Conservation (phyloP, 2,797 vertebrate species). For the Staurois parvus region DNA sequence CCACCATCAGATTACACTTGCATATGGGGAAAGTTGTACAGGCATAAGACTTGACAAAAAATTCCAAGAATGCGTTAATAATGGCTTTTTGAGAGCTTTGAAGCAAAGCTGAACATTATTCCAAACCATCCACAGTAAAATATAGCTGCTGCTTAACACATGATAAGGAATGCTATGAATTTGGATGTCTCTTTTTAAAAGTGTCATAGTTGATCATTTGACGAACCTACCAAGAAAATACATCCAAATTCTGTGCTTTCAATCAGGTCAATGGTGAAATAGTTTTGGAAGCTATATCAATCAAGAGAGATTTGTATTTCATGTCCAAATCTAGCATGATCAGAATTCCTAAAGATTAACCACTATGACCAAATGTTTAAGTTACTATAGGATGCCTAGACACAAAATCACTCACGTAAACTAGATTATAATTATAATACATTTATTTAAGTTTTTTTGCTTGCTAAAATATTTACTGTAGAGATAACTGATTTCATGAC, state of each 20-base stretch:
- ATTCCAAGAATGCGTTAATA: constrained; percentile 54
- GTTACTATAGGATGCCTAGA: not conserved
- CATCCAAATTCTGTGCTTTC: not conserved
- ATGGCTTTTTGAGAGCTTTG: constrained; percentile 42
- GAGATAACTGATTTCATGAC: no score
- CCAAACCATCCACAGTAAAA: constrained; percentile 10
- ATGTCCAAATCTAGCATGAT: not conserved
- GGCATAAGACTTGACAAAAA: constrained; percentile 32
- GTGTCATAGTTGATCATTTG: not conserved
- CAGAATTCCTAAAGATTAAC: no score
- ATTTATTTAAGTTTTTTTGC: no score
- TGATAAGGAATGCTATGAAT: constrained; percentile 39
- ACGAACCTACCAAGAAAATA: not conserved
- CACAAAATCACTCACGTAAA: not conserved
- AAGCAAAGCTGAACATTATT: constrained; percentile 32
- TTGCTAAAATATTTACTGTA: no score
- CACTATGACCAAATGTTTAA: no score
- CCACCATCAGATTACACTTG: not conserved
- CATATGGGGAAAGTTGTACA: constrained; percentile 1
- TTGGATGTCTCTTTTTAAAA: constrained; percentile 10
- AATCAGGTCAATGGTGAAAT: not conserved
- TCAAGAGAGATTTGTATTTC: not conserved
- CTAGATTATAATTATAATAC: no score
- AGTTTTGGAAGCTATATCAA: not conserved
- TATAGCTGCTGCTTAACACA: not conserved